These are phyloP conservation scores for Phrynosoma platyrhinos DNA, from an alignment of 2,113 vertebrate genomes.

Conservation along the genomic window DNA sequence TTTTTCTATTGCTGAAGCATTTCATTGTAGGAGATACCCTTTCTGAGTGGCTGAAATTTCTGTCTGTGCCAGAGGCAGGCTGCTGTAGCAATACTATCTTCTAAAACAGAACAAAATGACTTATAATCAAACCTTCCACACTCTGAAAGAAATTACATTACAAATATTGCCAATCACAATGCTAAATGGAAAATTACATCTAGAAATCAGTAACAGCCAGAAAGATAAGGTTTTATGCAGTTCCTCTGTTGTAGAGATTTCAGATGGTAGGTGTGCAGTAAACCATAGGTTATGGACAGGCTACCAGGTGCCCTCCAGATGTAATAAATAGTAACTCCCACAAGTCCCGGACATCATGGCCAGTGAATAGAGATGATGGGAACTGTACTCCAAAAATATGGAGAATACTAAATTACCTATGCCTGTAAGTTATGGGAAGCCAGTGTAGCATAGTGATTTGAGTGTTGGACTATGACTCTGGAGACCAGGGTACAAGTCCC, in stretches of 20 bases:
- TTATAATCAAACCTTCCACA: neutral
- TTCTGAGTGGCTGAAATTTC: neutral
- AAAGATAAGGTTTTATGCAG: neutral
- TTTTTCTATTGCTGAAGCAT: neutral
- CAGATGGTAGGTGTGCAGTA: neutral
- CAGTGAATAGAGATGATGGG: neutral
- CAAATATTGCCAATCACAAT: conserved; percentile 5
- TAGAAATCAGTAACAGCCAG: neutral
- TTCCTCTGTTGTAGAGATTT: neutral
- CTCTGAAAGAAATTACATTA: neutral
- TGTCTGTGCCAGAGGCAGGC: neutral
- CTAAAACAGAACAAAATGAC: neutral
- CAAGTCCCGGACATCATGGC: too few relatives aligned
- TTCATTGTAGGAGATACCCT: neutral
- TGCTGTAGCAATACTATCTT: neutral
- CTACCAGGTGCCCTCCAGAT: neutral
- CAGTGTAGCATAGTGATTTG: too few relatives aligned
- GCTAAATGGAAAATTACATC: neutral
- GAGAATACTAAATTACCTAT: neutral
- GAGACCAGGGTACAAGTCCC: too few relatives aligned
- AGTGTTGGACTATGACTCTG: too few relatives aligned
- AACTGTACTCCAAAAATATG: too few relatives aligned
- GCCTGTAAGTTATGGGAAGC: neutral
- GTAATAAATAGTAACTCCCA: neutral
- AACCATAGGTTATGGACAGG: neutral